phyloP scores from a whole-genome alignment of 2,113 vertebrate species.

The Pangasianodon gigas region DNA sequence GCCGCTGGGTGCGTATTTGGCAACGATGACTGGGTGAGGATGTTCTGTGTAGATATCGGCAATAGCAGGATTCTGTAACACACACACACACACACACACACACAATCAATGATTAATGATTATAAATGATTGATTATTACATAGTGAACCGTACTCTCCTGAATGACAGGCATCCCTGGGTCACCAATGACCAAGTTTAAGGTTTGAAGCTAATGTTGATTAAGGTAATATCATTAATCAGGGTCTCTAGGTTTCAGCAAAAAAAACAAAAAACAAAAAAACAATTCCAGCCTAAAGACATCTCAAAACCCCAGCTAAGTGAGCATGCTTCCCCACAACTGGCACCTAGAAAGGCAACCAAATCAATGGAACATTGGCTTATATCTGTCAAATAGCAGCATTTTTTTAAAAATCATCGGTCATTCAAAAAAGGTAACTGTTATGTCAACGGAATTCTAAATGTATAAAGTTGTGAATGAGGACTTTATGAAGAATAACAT shows the following conservation, averaged over 20 bases:
- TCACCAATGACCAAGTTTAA: neutral
- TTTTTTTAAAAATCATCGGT: neutral
- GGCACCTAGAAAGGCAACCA: neutral
- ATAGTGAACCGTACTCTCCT: neutral
- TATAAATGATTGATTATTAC: neutral
- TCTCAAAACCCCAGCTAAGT: neutral
- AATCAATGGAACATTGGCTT: neutral
- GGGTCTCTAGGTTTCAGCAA: too few relatives aligned
- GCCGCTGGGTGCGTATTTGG: constrained; percentile 93
- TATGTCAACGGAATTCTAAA: neutral
- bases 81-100: neutral
- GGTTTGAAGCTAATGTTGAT: neutral
- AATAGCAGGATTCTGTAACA: constrained; percentile 84
- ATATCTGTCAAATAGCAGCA: neutral
- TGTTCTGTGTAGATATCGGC: constrained; percentile 98
- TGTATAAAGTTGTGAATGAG: neutral
- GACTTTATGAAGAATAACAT: neutral
- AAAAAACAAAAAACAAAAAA: too few relatives aligned
- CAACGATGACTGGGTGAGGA: constrained; percentile 87
- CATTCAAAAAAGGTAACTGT: neutral
- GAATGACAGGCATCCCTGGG: neutral
- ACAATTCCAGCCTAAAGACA: neutral
- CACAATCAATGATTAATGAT: neutral
- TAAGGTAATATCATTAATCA: neutral
- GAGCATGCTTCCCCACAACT: too few relatives aligned